Conservation (phyloP, 2,113 vertebrate genomes). For the Gobiocypris rarus region DNA sequence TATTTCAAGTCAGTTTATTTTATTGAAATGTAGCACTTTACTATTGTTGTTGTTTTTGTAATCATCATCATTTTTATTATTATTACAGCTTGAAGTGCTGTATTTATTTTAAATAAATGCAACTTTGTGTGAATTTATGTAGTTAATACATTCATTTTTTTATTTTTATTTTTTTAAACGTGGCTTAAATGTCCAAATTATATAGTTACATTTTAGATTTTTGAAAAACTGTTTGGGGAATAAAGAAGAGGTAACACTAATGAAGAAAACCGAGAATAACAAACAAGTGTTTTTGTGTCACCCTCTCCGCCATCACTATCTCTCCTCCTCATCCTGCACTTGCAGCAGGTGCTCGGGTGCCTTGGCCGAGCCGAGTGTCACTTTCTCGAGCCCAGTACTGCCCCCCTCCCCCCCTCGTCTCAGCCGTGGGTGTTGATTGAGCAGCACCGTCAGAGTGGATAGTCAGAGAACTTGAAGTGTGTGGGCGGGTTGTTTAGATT, state of each 20-base stretch:
- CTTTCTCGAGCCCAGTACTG: conserved; percentile 31
- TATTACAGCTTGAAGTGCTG: too few species aligned
- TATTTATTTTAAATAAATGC: too few species aligned
- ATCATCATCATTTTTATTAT: too few species aligned
- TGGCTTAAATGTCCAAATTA: background rate
- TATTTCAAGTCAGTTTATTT: background rate
- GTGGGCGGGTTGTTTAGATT: conserved; percentile 69
- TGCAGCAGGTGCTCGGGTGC: conserved; percentile 43
- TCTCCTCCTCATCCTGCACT: conserved; percentile 25
- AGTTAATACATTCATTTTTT: too few species aligned
- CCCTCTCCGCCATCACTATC: background rate
- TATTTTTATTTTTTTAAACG: too few species aligned
- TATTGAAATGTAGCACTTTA: background rate
- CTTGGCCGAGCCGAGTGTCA: conserved; percentile 14
- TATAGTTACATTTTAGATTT: background rate
- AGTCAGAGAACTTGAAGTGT: conserved; percentile 58
- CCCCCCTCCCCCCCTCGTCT: background rate
- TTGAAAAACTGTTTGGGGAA: background rate
- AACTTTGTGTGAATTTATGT: too few species aligned
- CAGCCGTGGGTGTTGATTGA: conserved; percentile 43
- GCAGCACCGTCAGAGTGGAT: conserved; percentile 15
- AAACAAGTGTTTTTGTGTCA: conserved; percentile 13
- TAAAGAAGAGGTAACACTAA: background rate
- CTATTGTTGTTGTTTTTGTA: background rate
- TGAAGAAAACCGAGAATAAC: background rate